Evolutionary conservation across 2,888 invertebrate species (phyloP).

Genomic region (Dione vanillae): DNA sequence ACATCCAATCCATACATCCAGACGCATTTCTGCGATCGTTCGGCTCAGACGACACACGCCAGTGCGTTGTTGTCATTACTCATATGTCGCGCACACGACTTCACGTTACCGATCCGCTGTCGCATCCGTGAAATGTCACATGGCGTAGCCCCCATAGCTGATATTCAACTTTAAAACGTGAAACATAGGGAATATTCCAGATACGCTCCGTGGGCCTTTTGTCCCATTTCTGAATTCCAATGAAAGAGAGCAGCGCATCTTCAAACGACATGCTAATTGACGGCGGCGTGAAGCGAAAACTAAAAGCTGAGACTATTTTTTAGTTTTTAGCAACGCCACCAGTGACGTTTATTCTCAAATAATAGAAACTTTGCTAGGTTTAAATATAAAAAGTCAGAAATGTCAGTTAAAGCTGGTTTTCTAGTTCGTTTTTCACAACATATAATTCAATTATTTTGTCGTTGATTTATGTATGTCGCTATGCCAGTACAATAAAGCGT

Average conservation of each 20-base stretch:
- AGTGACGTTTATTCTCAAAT: conserved; percentile 45
- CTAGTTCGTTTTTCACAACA: conserved; percentile 7
- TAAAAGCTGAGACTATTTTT: conserved; percentile 64
- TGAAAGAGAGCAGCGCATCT: conserved; percentile 69
- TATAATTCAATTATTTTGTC: conserved; percentile 19
- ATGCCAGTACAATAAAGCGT: conserved; percentile 10
- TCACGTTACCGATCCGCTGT: conserved; percentile 64
- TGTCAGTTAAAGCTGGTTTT: background rate
- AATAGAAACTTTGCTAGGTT: conserved; percentile 39
- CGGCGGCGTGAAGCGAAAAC: conserved; percentile 68
- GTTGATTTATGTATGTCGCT: conserved; percentile 35
- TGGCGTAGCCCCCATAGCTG: conserved; percentile 53
- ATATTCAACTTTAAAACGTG: conserved; percentile 65
- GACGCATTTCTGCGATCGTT: conserved; percentile 77
- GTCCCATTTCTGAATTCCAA: conserved; percentile 55
- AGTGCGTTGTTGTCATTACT: conserved; percentile 81
- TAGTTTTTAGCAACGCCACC: conserved; percentile 54
- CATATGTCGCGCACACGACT: conserved; percentile 80
- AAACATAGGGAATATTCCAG: conserved; percentile 55
- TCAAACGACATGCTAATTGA: conserved; percentile 83
- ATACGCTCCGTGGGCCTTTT: conserved; percentile 49
- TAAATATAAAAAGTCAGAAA: conserved; percentile 17
- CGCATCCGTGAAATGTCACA: conserved; percentile 64
- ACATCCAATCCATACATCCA: conserved; percentile 69
- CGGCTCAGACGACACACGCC: conserved; percentile 69